Evolutionary conservation across 2,888 invertebrate species (phyloP).

Genomic region (Troglohyphantes excavatus): DNA sequence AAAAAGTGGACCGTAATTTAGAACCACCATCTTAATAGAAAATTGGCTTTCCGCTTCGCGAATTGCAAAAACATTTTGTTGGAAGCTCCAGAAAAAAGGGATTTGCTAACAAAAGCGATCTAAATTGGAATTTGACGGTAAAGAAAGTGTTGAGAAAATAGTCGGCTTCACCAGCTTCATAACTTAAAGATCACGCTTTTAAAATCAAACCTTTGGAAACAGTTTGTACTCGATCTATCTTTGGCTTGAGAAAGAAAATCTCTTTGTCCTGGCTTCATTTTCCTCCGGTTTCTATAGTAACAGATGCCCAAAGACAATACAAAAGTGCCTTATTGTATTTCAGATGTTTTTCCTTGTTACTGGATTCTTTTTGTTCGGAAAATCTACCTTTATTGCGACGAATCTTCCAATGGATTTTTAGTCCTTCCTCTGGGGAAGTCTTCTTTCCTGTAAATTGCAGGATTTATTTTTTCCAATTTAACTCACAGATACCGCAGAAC

Average conservation of each 20-base stretch:
- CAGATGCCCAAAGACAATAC: constrained; percentile 69
- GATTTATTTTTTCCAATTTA: neutral
- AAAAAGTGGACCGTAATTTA: neutral
- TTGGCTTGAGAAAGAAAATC: neutral
- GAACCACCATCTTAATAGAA: neutral
- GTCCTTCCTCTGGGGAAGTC: neutral
- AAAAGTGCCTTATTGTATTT: constrained; percentile 68
- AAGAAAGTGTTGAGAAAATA: constrained; percentile 20
- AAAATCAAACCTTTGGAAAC: constrained; percentile 56
- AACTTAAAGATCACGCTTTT: constrained; percentile 54
- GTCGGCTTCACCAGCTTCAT: constrained; percentile 13
- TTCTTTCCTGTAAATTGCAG: constrained; percentile 15
- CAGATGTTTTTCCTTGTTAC: constrained; percentile 51
- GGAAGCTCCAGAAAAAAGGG: constrained; percentile 17
- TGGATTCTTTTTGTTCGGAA: constrained; percentile 47
- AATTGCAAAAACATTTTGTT: constrained; percentile 24
- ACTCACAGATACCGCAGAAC: neutral
- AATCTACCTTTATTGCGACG: constrained; percentile 62
- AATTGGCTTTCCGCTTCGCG: constrained; percentile 3
- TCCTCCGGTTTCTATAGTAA: constrained; percentile 58
- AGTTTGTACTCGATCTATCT: constrained; percentile 35
- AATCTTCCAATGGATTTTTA: constrained; percentile 17
- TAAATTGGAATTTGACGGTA: constrained; percentile 31
- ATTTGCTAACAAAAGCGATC: constrained; percentile 7
- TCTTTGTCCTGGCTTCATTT: constrained; percentile 48